Conservation (phyloP, 2,888 invertebrate genomes). For the Schizaphis graminum region DNA sequence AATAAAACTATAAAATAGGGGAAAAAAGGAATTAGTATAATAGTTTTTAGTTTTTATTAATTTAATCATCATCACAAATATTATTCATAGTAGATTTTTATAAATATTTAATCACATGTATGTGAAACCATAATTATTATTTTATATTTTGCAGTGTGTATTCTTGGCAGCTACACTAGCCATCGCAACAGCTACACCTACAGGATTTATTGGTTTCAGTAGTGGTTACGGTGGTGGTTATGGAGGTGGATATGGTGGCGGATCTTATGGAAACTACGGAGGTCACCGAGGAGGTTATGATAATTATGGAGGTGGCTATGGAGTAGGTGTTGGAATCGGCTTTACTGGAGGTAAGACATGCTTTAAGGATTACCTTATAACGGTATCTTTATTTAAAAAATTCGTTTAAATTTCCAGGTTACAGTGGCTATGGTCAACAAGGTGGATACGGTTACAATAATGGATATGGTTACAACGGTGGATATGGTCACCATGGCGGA, state of each 20-base stretch:
- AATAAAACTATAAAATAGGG: background rate
- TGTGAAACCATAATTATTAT: background rate
- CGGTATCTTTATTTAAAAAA: background rate
- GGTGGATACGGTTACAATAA: background rate
- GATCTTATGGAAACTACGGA: background rate
- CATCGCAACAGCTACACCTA: background rate
- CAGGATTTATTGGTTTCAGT: background rate
- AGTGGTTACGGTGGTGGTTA: constrained; percentile 22
- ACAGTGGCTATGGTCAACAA: background rate
- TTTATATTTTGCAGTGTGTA: background rate
- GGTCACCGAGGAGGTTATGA: background rate
- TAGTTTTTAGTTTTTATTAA: background rate
- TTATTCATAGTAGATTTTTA: background rate
- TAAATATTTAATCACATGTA: background rate
- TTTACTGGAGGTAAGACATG: background rate
- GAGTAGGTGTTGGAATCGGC: background rate
- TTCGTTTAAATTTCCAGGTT: constrained; percentile 5
- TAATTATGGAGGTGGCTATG: background rate
- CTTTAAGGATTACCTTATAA: background rate
- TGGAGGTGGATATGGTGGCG: background rate
- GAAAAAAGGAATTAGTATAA: background rate
- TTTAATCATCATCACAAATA: background rate
- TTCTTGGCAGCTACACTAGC: background rate
- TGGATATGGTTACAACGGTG: background rate
- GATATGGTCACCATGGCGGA: background rate